Conservation (phyloP, 2,797 vertebrate species). For the Knipowitschia caucasica region DNA sequence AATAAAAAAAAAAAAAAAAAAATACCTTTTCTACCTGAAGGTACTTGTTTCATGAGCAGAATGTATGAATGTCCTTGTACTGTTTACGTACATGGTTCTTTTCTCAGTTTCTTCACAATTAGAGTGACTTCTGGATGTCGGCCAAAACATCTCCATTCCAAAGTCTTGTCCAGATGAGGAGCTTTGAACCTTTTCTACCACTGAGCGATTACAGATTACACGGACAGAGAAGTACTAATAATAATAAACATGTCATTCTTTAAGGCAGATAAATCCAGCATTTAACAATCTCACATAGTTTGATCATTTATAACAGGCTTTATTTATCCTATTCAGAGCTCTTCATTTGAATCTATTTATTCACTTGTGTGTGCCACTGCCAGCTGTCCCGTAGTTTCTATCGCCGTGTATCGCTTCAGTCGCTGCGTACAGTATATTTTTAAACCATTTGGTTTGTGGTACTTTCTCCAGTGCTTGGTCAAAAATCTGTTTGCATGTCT, state of each 20-base stretch:
- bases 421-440: slow-evolving; percentile 13
- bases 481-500: slow-evolving; percentile 35
- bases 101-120: too few relatives aligned
- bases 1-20: too few relatives aligned
- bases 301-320: slow-evolving; percentile 5
- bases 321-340: slow-evolving; percentile 12
- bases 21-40: background rate
- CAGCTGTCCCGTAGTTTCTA: slow-evolving; percentile 7
- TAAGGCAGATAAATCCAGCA: background rate
- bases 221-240: background rate
- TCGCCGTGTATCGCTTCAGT: slow-evolving; percentile 9
- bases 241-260: background rate
- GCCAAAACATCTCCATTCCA: too few relatives aligned
- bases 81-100: too few relatives aligned
- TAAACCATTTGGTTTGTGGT: slow-evolving; percentile 10
- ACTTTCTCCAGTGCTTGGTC: slow-evolving; percentile 8
- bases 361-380: slow-evolving; percentile 21
- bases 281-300: slow-evolving; percentile 5
- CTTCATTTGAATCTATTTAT: slow-evolving; percentile 20
- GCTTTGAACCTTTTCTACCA: too few relatives aligned
- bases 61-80: too few relatives aligned
- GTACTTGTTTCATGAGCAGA: background rate
- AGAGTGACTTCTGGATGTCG: too few relatives aligned
- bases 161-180: too few relatives aligned
- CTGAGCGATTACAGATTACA: too few relatives aligned